Base-by-base conservation (phyloP, 2,888 invertebrate genomes). In the Cepaea hortensis region DNA sequence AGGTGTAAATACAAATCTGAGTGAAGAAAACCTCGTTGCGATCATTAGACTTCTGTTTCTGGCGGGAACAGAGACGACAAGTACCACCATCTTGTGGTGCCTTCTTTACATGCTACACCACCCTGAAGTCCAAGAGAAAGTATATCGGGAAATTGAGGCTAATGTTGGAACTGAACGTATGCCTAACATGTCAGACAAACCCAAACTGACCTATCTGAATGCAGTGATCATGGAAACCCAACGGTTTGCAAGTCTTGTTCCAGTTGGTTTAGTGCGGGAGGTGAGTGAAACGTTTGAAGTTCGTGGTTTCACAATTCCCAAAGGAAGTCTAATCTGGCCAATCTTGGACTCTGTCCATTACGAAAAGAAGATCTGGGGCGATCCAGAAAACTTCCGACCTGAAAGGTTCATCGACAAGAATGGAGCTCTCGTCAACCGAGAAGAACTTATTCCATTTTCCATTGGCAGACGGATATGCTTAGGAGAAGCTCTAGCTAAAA, bases 381-480 rank as follows among this genome's bases (percentile, higher is more conserved):
- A 88, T 46, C 87, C 87, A 23, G 46, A 87, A n/a, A 82, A 70
- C 75, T 88, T 88, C 85, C 86, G 88, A 9, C 88, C 88, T 35
- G 87, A 88, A 76, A 86, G 88, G 15, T 88, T 88, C 62, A 73
- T 88, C 50, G 77, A 77, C 73, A 23, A n/a, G 7, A 84, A 86
- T 72, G 86, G 86, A 23, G 61, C 70, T 23, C 79, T 88, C 72
- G 48, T 23, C 9, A 48, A 72, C 46, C 61, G 76, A 9, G 85
- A 87, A 82, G 84, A 88, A 48, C 73, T 85, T 4, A 70, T 85
- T 1, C 65, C 83, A 7, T 88, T 88, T 62, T 81, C 77, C 35
- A 62, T 87, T 73, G 88, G 88, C 11, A 81, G 85, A 46, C 80
- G 87, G 18, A 65, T 70, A 11, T 87, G 87, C 61, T 76, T 87